Percentiles rank a stretch among this genome's conserved stretches.
Evolutionary conservation across 1,140 invertebrate genomes (phyloP).

Genomic region (Pseudomyrmex pallidus): DNA sequence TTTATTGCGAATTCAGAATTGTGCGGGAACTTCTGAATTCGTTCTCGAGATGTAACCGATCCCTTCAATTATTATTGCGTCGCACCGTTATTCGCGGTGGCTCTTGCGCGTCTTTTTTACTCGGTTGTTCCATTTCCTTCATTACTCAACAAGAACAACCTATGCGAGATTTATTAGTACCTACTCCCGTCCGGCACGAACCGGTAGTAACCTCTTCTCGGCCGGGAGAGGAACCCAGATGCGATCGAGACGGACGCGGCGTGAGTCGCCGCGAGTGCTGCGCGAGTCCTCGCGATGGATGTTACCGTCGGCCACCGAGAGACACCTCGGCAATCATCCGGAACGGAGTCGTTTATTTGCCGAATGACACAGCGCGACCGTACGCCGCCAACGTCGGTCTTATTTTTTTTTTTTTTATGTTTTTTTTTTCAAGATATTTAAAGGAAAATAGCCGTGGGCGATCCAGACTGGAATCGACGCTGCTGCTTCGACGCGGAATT

Average conservation of each 20-base stretch:
- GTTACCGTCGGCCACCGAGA: constrained; percentile 73
- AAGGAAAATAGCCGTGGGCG: constrained; percentile 55
- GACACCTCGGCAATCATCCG: constrained; percentile 77
- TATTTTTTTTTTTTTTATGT: not conserved
- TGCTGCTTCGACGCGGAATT: constrained; percentile 8
- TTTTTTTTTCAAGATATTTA: constrained; percentile 35
- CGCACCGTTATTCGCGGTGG: constrained; percentile 20
- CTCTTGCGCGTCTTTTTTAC: constrained; percentile 19
- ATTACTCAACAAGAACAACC: constrained; percentile 51
- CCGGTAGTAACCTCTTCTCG: constrained; percentile 57
- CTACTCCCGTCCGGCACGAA: constrained; percentile 52
- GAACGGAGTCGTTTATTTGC: constrained; percentile 79
- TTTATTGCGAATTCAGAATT: not conserved
- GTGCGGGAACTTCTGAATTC: not conserved
- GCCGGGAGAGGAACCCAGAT: constrained; percentile 65
- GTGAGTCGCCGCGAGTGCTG: constrained; percentile 67
- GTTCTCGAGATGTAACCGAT: not conserved
- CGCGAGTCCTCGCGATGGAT: constrained; percentile 70
- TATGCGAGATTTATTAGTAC: constrained; percentile 38
- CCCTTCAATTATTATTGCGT: constrained; percentile 12
- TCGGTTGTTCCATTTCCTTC: not conserved
- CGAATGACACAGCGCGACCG: constrained; percentile 64
- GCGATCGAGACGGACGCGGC: constrained; percentile 68
- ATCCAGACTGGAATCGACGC: constrained; percentile 35
- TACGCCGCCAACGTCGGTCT: not conserved